A percentile compares a stretch with the other conserved stretches of the same genome.
Conservation (phyloP, 2,113 vertebrate genomes). For the Bos taurus region ARS-UCD2.0 NC_037334.1:89707501-89708000, state of each 20-base stretch:
- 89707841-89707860: rapidly evolving
- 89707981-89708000: background rate
- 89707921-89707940: background rate
- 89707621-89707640: too few relatives aligned
- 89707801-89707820: background rate
- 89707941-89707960: background rate
- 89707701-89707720: background rate
- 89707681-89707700: background rate
- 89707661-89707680: background rate
- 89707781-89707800: background rate
- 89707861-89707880: background rate
- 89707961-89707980: background rate
- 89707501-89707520: too few relatives aligned
- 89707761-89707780: background rate
- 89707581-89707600: too few relatives aligned
- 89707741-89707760: background rate
- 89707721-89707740: background rate
- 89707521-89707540: too few relatives aligned
- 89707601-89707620: too few relatives aligned
- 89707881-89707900: background rate
- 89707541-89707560: too few relatives aligned
- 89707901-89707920: background rate
- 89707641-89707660: background rate
- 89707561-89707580: too few relatives aligned
- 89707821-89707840: background rate